These are phyloP conservation scores for Drosophila simulans DNA, from an alignment of 1,140 invertebrate genomes.

Conservation along the genomic window DNA sequence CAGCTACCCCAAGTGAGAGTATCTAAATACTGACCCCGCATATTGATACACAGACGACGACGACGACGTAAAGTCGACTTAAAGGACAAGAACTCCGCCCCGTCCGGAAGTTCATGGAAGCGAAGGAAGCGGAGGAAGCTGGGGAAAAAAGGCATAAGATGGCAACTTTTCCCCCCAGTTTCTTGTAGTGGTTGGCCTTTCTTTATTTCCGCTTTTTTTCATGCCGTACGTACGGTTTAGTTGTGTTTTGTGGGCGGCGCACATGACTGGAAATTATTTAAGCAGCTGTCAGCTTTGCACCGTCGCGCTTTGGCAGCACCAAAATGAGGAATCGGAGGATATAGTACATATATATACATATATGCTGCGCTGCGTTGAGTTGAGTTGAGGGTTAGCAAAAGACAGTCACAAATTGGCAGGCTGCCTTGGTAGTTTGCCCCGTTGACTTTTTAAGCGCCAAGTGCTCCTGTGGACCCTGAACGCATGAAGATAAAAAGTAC, in stretches of 20 bases:
- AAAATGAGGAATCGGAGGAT: slow-evolving; percentile 39
- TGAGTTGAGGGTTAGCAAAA: slow-evolving; percentile 40
- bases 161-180: slow-evolving; percentile 32
- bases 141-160: slow-evolving; percentile 36
- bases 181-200: slow-evolving; percentile 36
- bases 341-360: slow-evolving; percentile 6
- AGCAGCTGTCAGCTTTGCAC: slow-evolving; percentile 65
- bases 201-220: slow-evolving; percentile 26
- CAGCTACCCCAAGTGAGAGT: slow-evolving; percentile 21
- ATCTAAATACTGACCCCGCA: slow-evolving; percentile 52
- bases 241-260: slow-evolving; percentile 65
- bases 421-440: slow-evolving; percentile 57
- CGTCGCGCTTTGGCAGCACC: slow-evolving; percentile 57
- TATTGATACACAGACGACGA: slow-evolving; percentile 54
- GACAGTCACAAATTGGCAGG: slow-evolving; percentile 62
- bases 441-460: slow-evolving; percentile 62
- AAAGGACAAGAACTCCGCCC: slow-evolving; percentile 51
- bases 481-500: slow-evolving; percentile 54
- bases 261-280: slow-evolving; percentile 67
- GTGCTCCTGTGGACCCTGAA: slow-evolving; percentile 47
- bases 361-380: not conserved
- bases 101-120: slow-evolving; percentile 33
- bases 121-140: not conserved
- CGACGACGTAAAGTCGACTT: slow-evolving; percentile 63
- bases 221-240: slow-evolving; percentile 53